These are phyloP conservation scores for Chelidonichthys spinosus DNA, from an alignment of 2,797 vertebrate genomes.

Conservation along the genomic window DNA sequence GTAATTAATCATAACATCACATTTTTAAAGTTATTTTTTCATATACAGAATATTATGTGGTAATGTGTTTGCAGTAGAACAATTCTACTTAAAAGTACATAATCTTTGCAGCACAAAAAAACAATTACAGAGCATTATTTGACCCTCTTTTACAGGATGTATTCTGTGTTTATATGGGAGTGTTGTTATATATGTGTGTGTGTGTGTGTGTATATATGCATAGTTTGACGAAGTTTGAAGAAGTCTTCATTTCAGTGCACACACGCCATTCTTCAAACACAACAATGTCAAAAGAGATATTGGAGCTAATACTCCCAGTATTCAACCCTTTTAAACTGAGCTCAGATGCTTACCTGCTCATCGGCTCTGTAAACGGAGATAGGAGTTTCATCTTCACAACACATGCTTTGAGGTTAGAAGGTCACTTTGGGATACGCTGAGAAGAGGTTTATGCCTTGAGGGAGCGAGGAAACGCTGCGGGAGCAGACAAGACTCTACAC, in stretches of 20 bases:
- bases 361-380: background rate
- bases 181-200: background rate
- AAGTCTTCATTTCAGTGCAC: background rate
- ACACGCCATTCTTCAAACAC: background rate
- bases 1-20: too few relatives aligned
- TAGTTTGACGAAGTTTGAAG: too few relatives aligned
- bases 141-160: background rate
- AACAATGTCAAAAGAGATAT: background rate
- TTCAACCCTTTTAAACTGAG: background rate
- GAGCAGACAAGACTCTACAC: background rate
- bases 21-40: background rate
- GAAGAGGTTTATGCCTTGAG: slow-evolving; percentile 6
- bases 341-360: background rate
- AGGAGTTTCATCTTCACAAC: background rate
- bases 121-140: background rate
- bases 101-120: background rate
- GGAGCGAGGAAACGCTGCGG: background rate
- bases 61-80: background rate
- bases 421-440: background rate
- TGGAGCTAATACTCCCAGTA: background rate
- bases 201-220: too few relatives aligned
- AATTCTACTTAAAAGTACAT: background rate
- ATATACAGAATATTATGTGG: background rate
- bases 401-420: slow-evolving; percentile 10
- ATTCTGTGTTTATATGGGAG: background rate